Evolutionary conservation across 64 coral and sea anemone species (phyloP).

Genomic region (Orbicella faveolata): DNA sequence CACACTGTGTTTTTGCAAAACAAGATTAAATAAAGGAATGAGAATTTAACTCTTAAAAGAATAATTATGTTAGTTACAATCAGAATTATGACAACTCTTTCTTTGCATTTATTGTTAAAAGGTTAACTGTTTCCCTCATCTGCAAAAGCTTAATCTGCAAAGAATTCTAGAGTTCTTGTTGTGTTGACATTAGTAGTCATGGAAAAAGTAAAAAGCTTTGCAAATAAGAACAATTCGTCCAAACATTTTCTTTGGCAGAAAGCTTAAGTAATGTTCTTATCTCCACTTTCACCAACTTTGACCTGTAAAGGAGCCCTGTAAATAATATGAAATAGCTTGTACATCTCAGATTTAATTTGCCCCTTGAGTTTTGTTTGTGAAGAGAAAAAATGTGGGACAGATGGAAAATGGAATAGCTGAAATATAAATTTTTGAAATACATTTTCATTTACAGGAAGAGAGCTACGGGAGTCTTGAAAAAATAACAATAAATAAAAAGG

Average conservation of each 20-base stretch:
- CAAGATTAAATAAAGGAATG: neutral
- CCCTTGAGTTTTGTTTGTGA: neutral
- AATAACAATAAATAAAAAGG: too few species aligned
- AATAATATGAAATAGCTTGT: neutral
- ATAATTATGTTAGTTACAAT: neutral
- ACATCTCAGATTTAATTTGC: neutral
- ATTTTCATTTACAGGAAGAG: neutral
- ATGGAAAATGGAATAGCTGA: neutral
- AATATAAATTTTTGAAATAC: neutral
- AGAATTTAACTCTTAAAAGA: neutral
- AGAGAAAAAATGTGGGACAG: neutral
- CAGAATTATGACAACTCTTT: neutral
- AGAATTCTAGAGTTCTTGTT: too few species aligned
- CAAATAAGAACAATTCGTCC: neutral
- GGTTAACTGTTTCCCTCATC: too few species aligned
- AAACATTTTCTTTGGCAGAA: neutral
- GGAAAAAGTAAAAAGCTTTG: too few species aligned
- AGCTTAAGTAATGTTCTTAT: neutral
- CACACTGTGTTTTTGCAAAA: neutral
- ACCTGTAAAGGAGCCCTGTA: neutral
- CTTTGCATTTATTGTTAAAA: too few species aligned
- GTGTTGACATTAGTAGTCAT: too few species aligned
- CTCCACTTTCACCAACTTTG: neutral
- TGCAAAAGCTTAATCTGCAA: too few species aligned
- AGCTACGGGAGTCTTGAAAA: too few species aligned